These are phyloP conservation scores for Achatina immaculata DNA, from an alignment of 1,140 invertebrate genomes.

Conservation along the genomic window DNA sequence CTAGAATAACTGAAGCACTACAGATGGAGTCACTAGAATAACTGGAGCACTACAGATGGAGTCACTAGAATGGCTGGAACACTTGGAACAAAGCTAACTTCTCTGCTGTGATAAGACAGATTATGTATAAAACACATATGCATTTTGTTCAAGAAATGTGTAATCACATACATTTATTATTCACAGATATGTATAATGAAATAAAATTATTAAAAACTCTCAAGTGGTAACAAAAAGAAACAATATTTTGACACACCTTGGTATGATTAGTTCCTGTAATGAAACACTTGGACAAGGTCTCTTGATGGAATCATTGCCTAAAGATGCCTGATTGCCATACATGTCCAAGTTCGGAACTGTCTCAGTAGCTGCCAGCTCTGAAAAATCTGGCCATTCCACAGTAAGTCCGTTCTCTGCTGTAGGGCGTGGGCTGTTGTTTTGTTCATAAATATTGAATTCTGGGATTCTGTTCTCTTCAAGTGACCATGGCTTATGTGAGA, in stretches of 20 bases:
- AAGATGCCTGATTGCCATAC: constrained; percentile 6
- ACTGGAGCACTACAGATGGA: too few species aligned
- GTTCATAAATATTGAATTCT: constrained; percentile 34
- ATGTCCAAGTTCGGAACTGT: background rate
- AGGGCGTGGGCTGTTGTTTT: background rate
- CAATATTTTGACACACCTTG: constrained; percentile 43
- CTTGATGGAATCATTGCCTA: background rate
- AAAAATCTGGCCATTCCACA: background rate
- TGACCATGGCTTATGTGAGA: background rate
- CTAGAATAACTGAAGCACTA: too few species aligned
- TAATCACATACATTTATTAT: too few species aligned
- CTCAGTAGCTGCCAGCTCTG: background rate
- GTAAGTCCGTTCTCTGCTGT: background rate
- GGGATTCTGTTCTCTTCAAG: constrained; percentile 16
- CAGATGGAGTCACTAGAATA: too few species aligned
- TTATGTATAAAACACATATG: too few species aligned
- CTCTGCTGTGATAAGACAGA: too few species aligned
- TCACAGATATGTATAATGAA: too few species aligned
- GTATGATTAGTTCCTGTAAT: constrained; percentile 56
- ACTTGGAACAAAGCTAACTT: too few species aligned
- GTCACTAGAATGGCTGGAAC: too few species aligned
- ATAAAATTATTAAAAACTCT: too few species aligned
- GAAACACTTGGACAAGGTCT: constrained; percentile 28
- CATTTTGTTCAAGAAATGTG: too few species aligned
- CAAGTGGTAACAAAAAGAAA: too few species aligned